Base-by-base conservation (phyloP, 2,888 invertebrate species). In the Aphidius colemani region DNA sequence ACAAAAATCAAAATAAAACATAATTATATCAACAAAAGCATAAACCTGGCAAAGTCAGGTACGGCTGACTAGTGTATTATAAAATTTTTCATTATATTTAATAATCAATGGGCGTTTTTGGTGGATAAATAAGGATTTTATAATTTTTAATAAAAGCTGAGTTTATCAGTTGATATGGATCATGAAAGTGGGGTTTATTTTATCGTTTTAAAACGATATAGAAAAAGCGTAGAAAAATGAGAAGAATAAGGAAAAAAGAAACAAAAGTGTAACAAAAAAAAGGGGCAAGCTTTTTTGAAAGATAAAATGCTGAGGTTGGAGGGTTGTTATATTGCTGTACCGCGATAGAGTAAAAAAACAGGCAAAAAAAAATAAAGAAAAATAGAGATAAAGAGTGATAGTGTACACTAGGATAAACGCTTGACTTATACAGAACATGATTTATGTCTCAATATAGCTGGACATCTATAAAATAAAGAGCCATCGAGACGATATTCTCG, bases 381-480 rank as follows among this genome's bases (percentile, higher is more conserved):
- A 40, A 43, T 58, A 55, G 43, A 63, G 13, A n/a, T 49, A 53
- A 11, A 49, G 41, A 59, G 53, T 30, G 43, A 59, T 56, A 59
- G 53, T 41, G 59, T 39, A 59, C 53, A 30, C 30, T 5, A n/a
- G 68, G 71, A 69, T 71, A 72, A 74, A 72, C 67, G 69, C 53
- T 45, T 59, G 72, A 75, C 74, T 75, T 74, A 53, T 59, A 76
- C 74, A 73, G 71, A 78, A 77, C 75, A 75, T 78, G 78, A 78
- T 78, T 77, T 77, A 79, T 73, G 68, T 64, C 66, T 71, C 74
- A 72, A 74, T 78, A 75, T 77, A 78, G 74, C 75, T 72, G 72
- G 71, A 63, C 68, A 70, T 66, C 71, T 74, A 77, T 78, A 74
- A 77, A 76, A 74, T 76, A 75, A 76, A 71, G 70, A 73, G 68